Evolutionary conservation across 2,888 invertebrate genomes (phyloP).

Genomic region (Fragum sueziense): DNA sequence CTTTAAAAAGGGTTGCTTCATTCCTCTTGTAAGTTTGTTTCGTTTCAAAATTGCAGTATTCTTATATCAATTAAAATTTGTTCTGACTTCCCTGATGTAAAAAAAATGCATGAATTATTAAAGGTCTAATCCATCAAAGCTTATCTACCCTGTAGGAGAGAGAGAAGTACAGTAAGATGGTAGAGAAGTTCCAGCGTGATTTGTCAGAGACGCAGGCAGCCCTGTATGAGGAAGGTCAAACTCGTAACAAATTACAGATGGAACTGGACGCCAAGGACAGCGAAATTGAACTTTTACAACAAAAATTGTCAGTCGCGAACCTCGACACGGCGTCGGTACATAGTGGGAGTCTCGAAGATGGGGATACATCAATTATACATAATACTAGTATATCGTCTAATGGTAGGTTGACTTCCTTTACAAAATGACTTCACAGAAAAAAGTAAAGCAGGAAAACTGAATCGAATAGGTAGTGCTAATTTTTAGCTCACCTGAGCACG

Average conservation of each 20-base stretch:
- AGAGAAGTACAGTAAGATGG: constrained; percentile 95
- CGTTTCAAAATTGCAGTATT: too few relatives aligned
- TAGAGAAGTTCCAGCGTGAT: constrained; percentile 92
- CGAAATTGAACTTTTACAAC: constrained; percentile 94
- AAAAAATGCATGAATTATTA: too few relatives aligned
- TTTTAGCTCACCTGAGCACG: too few relatives aligned
- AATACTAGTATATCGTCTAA: constrained; percentile 56
- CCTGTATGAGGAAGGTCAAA: constrained; percentile 85
- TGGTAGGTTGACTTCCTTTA: constrained; percentile 23
- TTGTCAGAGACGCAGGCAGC: constrained; percentile 93
- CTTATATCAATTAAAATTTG: too few relatives aligned
- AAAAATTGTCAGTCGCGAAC: constrained; percentile 90
- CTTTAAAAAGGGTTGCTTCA: too few relatives aligned
- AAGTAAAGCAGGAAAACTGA: too few relatives aligned
- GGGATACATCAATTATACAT: constrained; percentile 49
- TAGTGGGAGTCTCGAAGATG: constrained; percentile 85
- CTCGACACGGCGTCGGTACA: constrained; percentile 95
- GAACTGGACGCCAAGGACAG: constrained; percentile 98
- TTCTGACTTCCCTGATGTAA: too few relatives aligned
- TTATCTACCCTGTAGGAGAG: constrained; percentile 88
- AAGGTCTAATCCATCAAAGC: too few relatives aligned
- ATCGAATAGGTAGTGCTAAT: too few relatives aligned
- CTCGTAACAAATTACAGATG: constrained; percentile 91
- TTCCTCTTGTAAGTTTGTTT: too few relatives aligned
- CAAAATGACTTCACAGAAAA: too few relatives aligned